Evolutionary conservation across 2,797 vertebrate species (phyloP).

Genomic region (Glossophaga mutica): DNA sequence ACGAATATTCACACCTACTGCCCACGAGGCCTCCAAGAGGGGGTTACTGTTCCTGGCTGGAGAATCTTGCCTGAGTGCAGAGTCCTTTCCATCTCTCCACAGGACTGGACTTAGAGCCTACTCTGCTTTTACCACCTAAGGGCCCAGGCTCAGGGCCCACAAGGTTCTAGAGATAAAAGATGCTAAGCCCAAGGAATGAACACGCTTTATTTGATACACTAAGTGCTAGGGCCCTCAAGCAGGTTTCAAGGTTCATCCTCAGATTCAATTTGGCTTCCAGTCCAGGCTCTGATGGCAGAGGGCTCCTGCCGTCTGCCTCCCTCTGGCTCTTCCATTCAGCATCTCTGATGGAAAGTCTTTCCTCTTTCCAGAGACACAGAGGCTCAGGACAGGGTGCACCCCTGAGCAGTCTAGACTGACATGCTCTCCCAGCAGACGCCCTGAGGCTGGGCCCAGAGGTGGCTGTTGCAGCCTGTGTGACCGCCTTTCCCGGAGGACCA

Average conservation of each 20-base stretch:
- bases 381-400: not conserved
- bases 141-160: not conserved
- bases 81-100: not conserved
- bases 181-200: not conserved
- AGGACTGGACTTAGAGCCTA: not conserved
- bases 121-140: not conserved
- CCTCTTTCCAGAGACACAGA: not conserved
- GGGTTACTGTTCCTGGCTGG: not conserved
- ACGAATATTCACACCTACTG: not conserved
- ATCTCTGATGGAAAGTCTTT: not conserved
- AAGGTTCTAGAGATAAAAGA: not conserved
- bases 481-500: not conserved
- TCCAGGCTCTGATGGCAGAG: not conserved
- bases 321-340: not conserved
- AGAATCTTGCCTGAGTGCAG: not conserved
- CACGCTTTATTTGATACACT: conserved; percentile 53
- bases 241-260: not conserved
- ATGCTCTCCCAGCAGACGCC: not conserved
- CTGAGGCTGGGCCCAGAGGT: conserved; percentile 32
- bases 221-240: not conserved
- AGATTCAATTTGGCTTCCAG: not conserved
- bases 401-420: not conserved
- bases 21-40: not conserved
- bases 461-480: conserved; percentile 17
- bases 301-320: not conserved